Evolutionary conservation across 2,888 invertebrate genomes (phyloP).

Genomic region (Netelia inedita): DNA sequence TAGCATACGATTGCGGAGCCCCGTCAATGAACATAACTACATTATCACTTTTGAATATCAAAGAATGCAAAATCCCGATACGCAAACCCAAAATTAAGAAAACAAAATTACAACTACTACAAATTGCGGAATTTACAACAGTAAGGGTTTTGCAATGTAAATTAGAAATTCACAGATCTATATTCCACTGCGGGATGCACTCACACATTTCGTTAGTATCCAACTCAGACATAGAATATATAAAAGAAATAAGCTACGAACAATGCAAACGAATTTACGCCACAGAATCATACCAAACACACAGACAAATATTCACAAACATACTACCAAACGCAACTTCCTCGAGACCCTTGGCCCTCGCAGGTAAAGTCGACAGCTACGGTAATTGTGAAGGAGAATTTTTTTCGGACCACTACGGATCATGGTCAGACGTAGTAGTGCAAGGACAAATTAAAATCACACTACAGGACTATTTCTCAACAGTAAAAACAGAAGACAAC

Average conservation of each 20-base stretch:
- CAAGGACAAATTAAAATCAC: slow-evolving; percentile 7
- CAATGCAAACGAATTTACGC: not conserved
- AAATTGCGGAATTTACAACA: not conserved
- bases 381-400: not conserved
- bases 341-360: not conserved
- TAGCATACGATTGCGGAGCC: not conserved
- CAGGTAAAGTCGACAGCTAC: not conserved
- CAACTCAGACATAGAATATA: not conserved
- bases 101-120: not conserved
- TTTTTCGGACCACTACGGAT: not conserved
- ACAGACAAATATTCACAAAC: not conserved
- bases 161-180: not conserved
- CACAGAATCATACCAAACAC: not conserved
- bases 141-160: not conserved
- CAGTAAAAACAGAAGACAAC: slow-evolving; percentile 44
- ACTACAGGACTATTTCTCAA: slow-evolving; percentile 18
- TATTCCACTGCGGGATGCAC: not conserved
- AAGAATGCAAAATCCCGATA: not conserved
- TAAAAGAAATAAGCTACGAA: not conserved
- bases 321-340: not conserved
- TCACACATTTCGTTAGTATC: not conserved
- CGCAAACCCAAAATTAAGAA: not conserved
- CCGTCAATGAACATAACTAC: not conserved
- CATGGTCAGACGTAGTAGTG: not conserved
- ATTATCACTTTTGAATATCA: not conserved